Evolutionary conservation across 2,888 invertebrate genomes (phyloP), one percentile per base, ranked within the genome.

Genomic region (Andrena chrysosceles): DNA sequence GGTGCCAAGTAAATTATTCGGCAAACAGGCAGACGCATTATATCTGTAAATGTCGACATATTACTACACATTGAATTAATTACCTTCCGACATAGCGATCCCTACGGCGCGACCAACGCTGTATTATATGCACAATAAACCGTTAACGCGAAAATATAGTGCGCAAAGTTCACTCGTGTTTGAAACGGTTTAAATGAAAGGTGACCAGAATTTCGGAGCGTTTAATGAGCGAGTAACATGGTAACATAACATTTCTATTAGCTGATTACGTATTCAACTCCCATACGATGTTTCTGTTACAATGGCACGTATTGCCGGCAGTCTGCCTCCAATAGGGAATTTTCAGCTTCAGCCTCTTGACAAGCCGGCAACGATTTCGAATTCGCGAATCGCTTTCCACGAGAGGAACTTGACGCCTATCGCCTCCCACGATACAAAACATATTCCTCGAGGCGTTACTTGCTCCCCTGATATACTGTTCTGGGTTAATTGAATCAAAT

Each of bases 401-500:
- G 42, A 42, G 42, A 26, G 23, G 23, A 26, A 26, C 23, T 26
- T 5, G 13, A 16, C 20, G 23, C 56, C 56, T 56, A 56, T 56
- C 23, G 26, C 26, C 13, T 42, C 42, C 13, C 2, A 6, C 35
- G 2, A 13, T n/a, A 29, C 26, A 49, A 71, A 80, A 71, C 48
- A 20, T 67, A 64, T 64, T 69, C 56, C 64, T 48, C 49, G 23
- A 20, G 20, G 31, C 10, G 56, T 63, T 13, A 31, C 52, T 29
- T 13, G 66, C 20, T 8, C 6, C 62, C 33, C 67, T 35, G 33
- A 72, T 68, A 71, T 56, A 80, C 67, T 68, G 63, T 49, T 20
- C 26, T n/a, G 26, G 31, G 60, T 82, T 75, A 75, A 81, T 69
- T 70, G 66, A 82, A 75, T 81, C 35, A 62, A 75, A 82, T 82